phyloP scores from a whole-genome alignment of 2,113 vertebrate species.

The Cinclus mexicanus region DNA sequence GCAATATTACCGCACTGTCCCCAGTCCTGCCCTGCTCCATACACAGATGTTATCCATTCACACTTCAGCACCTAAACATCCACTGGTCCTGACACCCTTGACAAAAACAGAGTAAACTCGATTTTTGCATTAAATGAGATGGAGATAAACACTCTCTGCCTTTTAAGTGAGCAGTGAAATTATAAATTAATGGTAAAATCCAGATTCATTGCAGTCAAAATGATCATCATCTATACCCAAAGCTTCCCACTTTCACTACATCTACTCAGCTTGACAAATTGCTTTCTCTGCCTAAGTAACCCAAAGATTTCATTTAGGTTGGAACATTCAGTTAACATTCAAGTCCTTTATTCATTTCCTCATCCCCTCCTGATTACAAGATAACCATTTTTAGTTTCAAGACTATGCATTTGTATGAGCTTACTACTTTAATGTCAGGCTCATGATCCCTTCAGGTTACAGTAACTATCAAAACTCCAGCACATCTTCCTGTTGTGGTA shows the following conservation, averaged over 20 bases:
- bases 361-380: not conserved
- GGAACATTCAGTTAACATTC: not conserved
- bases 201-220: not conserved
- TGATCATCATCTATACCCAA: fast-evolving
- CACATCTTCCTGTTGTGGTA: not conserved
- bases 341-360: not conserved
- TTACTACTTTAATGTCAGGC: not conserved
- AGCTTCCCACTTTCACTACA: not conserved
- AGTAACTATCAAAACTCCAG: not conserved
- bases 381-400: not conserved
- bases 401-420: not conserved
- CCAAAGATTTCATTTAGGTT: not conserved
- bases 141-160: not conserved
- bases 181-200: not conserved
- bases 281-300: not conserved
- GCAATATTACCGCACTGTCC: too few relatives aligned
- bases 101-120: not conserved
- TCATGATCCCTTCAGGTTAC: too few relatives aligned
- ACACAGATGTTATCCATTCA: not conserved
- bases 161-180: not conserved
- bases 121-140: not conserved
- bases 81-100: not conserved
- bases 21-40: fast-evolving
- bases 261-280: not conserved
- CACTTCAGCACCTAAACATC: not conserved